Evolutionary conservation across 2,888 invertebrate species (phyloP), one percentile per base, ranked within the genome.

Genomic region (Euplagia quadripunctaria): DNA sequence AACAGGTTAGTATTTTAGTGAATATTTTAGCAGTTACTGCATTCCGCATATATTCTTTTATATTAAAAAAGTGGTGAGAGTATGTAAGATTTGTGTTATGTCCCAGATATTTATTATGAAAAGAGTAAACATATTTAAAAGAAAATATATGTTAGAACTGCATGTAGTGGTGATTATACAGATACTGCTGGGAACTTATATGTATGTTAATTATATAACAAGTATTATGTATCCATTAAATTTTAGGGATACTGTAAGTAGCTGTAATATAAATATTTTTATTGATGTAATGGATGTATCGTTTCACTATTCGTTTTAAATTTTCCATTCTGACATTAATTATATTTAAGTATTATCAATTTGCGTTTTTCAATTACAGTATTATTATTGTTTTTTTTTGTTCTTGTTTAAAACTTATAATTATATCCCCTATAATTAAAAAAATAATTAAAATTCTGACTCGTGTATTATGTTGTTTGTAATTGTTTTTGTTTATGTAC

Each of bases 1-100:
- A 68, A 77, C 75, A 68, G 69, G 73, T 82, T 75, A 65, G 74
- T 75, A 69, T 64, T 71, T 71, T 75, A 76, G 67, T 78, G 70
- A 42, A 41, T 68, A 7, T 61, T 66, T 66, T 49, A 20, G 66
- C 49, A 55, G 31, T 61, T 14, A 61, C 31, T 61, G 61, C 12
- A 31, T 31, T 14, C 6, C 31, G 14, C 20, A 31, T 31, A 61
- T 12, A 31, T 46, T 46, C 8, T 46, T 46, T 46, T 46, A 8
- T 46, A 46, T 1, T 46, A 4, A 46, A 9, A 46, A 46, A 46
- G 43, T 46, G 43, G 43, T 46, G 9, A 46, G 43, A 8, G 6
- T 46, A 46, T 46, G 58, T 20, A 14, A 31, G 20, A 12, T 61
- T 61, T 12, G 20, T 58, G 20, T 58, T 58, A 20, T 8, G 4